phyloP scores from a whole-genome alignment of 2,797 vertebrate species.

The Centropyge bicolor region DNA sequence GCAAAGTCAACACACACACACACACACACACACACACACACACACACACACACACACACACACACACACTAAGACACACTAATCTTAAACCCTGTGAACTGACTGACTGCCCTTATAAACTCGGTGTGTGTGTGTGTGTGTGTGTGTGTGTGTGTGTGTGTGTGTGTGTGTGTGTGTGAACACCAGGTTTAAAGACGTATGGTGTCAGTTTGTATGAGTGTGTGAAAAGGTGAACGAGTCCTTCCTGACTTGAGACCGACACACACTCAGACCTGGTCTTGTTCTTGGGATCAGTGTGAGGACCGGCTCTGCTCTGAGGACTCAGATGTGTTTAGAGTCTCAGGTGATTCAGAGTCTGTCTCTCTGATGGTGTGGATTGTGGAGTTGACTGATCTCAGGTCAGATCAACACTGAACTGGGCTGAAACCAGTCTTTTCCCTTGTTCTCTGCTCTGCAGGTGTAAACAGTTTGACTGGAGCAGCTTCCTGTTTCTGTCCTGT shows the following conservation, averaged over 20 bases:
- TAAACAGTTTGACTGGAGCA: too few relatives aligned
- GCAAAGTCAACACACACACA: slow-evolving; percentile 45
- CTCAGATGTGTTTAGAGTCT: too few relatives aligned
- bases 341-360: too few relatives aligned
- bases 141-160: slow-evolving; percentile 27
- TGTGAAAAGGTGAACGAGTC: slow-evolving; percentile 40
- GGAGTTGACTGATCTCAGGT: too few relatives aligned
- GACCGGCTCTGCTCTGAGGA: background rate
- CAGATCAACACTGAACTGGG: too few relatives aligned
- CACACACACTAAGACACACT: slow-evolving; percentile 23
- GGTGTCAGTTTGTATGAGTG: slow-evolving; percentile 24
- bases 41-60: slow-evolving; percentile 39
- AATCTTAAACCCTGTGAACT: slow-evolving; percentile 49
- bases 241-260: background rate
- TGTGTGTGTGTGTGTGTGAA: slow-evolving; percentile 35
- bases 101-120: slow-evolving; percentile 17
- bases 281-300: background rate
- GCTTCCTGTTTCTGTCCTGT: too few relatives aligned
- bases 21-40: slow-evolving; percentile 30
- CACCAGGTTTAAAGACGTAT: slow-evolving; percentile 18
- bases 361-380: too few relatives aligned
- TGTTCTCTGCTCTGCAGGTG: too few relatives aligned
- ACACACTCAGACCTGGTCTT: background rate
- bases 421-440: too few relatives aligned
- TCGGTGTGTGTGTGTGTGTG: slow-evolving; percentile 31